Percentiles rank a stretch among this genome's conserved stretches.
Conservation (phyloP, 2,888 invertebrate species). For the Macrosiphum euphorbiae region DNA sequence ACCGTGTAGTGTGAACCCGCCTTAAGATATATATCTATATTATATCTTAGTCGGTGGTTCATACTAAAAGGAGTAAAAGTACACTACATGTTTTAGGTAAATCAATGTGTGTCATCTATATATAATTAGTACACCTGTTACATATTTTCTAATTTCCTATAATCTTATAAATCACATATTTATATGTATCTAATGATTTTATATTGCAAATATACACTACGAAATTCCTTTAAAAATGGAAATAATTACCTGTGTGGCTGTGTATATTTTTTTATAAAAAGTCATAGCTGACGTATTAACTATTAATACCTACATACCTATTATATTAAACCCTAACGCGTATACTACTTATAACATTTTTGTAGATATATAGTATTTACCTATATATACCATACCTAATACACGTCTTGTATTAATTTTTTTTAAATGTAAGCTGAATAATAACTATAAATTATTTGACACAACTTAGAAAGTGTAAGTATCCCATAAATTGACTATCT, state of each 20-base stretch:
- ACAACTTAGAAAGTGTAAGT: neutral
- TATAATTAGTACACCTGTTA: neutral
- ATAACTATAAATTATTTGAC: neutral
- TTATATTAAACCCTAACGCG: too few species aligned
- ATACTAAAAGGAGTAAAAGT: neutral
- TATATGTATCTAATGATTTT: too few species aligned
- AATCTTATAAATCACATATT: too few species aligned
- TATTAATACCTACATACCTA: neutral
- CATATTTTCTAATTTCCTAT: too few species aligned
- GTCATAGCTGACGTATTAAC: neutral
- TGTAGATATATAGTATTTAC: neutral
- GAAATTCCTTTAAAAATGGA: neutral
- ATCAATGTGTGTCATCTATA: neutral
- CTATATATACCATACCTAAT: neutral
- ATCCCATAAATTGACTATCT: too few species aligned
- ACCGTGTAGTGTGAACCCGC: too few species aligned
- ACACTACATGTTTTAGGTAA: neutral
- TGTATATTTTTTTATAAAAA: neutral
- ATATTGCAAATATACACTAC: too few species aligned
- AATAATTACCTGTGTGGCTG: neutral
- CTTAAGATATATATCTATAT: neutral
- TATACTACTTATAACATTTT: too few species aligned
- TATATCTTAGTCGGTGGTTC: too few species aligned
- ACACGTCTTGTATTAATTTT: neutral
- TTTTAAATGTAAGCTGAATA: neutral